Base-by-base conservation (phyloP, 2,888 invertebrate genomes). In the Caprella mutica region DNA sequence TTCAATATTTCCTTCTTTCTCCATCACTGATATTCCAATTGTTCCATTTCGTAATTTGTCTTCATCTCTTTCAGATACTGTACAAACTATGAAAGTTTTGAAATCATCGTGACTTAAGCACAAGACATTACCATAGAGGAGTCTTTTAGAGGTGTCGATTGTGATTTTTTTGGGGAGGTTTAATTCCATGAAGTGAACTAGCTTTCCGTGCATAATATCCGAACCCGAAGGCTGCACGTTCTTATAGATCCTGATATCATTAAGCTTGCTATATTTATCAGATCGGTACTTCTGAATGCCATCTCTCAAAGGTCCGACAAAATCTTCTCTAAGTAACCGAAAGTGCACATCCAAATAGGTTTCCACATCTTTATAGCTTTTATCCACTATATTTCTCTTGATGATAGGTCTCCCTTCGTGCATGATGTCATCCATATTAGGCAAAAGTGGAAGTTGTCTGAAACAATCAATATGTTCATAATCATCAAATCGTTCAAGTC, bases 291-390 rank as follows among this genome's bases (percentile, higher is more conserved):
- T 27, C 12, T 24, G 27, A 70, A 85, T 77, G 60, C 83, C 85
- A 68, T 81, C 77, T 33, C 85, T 73, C 24, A 91, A 70, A 0
- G 89, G 85, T 21, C 77, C 76, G 30, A 86, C 77, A 69, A 85
- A 87, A 72, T 91, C 90, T 74, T 90, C 87, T 30, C 86, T 74
- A 50, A 90, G 70, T 33, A 89, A 74, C 35, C 83, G 77, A 69
- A 86, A 86, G 66, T 88, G 88, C n/a, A 82, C 75, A 67, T 85
- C 84, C 24, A 91, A 73, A 69, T 91, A 91, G 68, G 86, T 81
- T 44, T 82, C 77, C 1, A 82, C 75, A 68, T 76, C 76, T 1
- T 74, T 69, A 70, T 84, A 88, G 0, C 77, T 74, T 17, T 84
- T 85, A 42, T 77, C 71, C 1, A 78, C 71, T 54, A 81, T 77